Base-by-base conservation (phyloP, 2,888 invertebrate species). In the Panzeria rudis region DNA sequence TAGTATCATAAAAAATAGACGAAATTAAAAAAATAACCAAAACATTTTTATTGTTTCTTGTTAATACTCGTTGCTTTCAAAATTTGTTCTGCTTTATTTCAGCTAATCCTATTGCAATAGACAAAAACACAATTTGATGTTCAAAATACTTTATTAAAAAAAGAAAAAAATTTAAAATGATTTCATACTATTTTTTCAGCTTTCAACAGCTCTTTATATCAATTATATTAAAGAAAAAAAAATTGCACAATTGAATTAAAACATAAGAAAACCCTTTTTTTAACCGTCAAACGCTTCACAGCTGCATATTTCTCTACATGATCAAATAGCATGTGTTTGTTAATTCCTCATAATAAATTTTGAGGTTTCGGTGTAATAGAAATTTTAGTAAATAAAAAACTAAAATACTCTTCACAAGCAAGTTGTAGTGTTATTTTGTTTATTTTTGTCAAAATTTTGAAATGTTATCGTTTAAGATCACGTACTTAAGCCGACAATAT, bases 401-500 rank as follows among this genome's bases (percentile, higher is more conserved):
- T 8, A 50, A 50, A 20, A 17, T 0, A 17, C 44, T 13, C 11
- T n/a, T 5, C 35, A 78, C 15, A 52, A 64, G 77, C 69, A 38
- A 61, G 32, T 66, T 23, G 23, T 66, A 29, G 4, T 35, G 23
- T 6, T 29, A 0, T 8, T 61, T n/a, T 50, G 17, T 0, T 9
- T 50, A 35, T 38, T 44, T 32, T 44, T 41, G 20, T 3, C 38
- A 13, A 25, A 44, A 71, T 52, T 59, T n/a, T n/a, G 5, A 80
- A 68, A 38, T 47, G 29, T 80, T 66, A 56, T 73, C 50, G 15
- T 52, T 68, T n/a, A 66, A 71, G 44, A 89, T 90, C 91, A 90
- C 91, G 90, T 90, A 88, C 91, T 71, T 91, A 90, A 90, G 90
- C 90, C 90, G 90, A 88, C 91, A 91, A 89, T 87, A 90, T 89